Evolutionary conservation across 2,888 invertebrate species (phyloP), one percentile per base, ranked within the genome.

Genomic region (Eurytoma californica): DNA sequence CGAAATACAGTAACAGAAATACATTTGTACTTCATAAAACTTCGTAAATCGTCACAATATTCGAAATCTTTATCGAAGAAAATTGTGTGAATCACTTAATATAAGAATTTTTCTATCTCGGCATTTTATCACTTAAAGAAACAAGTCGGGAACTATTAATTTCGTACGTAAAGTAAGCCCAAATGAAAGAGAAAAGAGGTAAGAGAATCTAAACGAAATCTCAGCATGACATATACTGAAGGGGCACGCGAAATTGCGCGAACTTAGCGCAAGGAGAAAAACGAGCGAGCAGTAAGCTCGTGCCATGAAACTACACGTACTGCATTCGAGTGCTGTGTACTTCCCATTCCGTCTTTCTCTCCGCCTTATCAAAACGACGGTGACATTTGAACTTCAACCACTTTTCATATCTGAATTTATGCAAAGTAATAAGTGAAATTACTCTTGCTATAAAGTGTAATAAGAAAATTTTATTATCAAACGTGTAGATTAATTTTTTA

Each of bases 171-270:
- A 13, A 47, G 57, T 61, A 77, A 79, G 18, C 39, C 39, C 28
- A 72, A 77, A 67, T 70, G 67, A 72, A 49, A 61, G 77, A 53
- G 72, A 76, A 39, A 55, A 39, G 49, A 49, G 13, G 39, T 47
- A 47, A 65, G 57, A 24, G 51, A 70, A 72, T 72, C 77, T 39
- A 24, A 30, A 20, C 53, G 55, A 70, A 77, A 77, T 80, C 77
- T 76, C 73, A 14, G 77, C 70, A 5, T 77, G 69, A 77, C 73
- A 39, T 74, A 80, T 66, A 47, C 69, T 57, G 49, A 58, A 60
- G 30, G 20, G 61, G 55, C 77, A 77, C 77, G 80, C 77, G 80
- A 80, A 76, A 66, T 67, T 51, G 18, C 63, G 47, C 60, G 77
- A 77, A 69, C 53, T 39, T 14, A 14, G 20, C 16, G 65, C 61